Evolutionary conservation across 2,888 invertebrate species (phyloP).

Genomic region (Uropetala carovei): DNA sequence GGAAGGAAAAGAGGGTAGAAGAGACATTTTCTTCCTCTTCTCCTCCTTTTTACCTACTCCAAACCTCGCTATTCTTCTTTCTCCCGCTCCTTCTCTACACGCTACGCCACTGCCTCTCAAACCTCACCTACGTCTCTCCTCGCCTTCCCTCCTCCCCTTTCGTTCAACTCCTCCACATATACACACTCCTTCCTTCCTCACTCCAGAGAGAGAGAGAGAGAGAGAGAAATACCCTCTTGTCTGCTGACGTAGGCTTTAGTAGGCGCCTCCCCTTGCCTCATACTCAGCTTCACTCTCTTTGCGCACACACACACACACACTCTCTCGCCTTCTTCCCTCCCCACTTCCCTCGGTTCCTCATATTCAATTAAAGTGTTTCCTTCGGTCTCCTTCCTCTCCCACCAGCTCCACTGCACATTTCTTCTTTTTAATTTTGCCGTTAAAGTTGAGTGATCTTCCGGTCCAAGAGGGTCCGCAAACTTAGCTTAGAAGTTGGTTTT

Average conservation of each 20-base stretch:
- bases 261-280: background rate
- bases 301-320: no score
- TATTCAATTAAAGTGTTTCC: no score
- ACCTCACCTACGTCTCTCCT: background rate
- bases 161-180: no score
- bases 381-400: background rate
- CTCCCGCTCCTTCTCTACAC: background rate
- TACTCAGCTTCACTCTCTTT: background rate
- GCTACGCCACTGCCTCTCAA: background rate
- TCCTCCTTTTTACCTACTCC: background rate
- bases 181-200: no score
- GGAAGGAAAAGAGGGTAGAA: background rate
- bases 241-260: slow-evolving; percentile 12
- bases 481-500: background rate
- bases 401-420: background rate
- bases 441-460: background rate
- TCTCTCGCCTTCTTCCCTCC: no score
- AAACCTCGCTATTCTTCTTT: background rate
- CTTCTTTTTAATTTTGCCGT: background rate
- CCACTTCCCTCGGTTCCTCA: no score
- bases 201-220: no score
- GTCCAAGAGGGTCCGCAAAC: background rate
- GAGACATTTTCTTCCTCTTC: background rate
- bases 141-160: background rate
- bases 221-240: background rate